These are phyloP conservation scores for Dinoponera quadriceps DNA, from an alignment of 1,140 invertebrate genomes.

Conservation along the genomic window DNA sequence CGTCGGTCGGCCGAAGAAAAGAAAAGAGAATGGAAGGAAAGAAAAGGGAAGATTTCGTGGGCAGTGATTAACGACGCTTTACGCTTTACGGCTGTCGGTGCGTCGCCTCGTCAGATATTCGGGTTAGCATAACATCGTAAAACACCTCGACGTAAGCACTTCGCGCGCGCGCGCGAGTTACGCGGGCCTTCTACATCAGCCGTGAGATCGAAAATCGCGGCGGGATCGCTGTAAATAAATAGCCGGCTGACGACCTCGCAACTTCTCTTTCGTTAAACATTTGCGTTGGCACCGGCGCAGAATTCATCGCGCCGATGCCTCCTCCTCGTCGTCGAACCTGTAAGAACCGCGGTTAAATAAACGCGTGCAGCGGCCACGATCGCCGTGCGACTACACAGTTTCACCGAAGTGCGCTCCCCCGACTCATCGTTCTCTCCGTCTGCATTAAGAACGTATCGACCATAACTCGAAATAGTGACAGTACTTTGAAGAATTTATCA, in stretches of 20 bases:
- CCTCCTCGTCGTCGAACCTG: conserved; percentile 18
- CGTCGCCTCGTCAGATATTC: conserved; percentile 67
- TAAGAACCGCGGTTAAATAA: conserved; percentile 48
- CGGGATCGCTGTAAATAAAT: conserved; percentile 68
- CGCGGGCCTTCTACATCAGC: conserved; percentile 58
- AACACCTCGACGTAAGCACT: conserved; percentile 70
- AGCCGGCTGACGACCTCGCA: conserved; percentile 57
- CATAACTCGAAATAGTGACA: no score
- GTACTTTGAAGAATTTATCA: no score
- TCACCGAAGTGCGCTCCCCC: not conserved
- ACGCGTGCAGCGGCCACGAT: conserved; percentile 20
- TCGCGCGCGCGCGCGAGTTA: conserved; percentile 48
- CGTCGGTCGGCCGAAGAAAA: conserved; percentile 1
- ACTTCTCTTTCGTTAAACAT: conserved; percentile 62
- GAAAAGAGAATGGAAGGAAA: not conserved
- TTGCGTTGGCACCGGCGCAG: conserved; percentile 49
- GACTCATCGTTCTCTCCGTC: no score
- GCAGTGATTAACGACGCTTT: conserved; percentile 64
- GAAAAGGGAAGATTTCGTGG: conserved; percentile 33
- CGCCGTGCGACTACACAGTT: not conserved
- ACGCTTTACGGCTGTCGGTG: conserved; percentile 58
- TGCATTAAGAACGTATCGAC: no score
- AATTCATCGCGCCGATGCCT: conserved; percentile 51
- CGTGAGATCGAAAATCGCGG: conserved; percentile 64
- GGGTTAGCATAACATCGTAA: conserved; percentile 78